A percentile compares a stretch with the other conserved stretches of the same genome.
Evolutionary conservation across 2,113 vertebrate species (phyloP).

Genomic region (Dendropsophus ebraccatus): DNA sequence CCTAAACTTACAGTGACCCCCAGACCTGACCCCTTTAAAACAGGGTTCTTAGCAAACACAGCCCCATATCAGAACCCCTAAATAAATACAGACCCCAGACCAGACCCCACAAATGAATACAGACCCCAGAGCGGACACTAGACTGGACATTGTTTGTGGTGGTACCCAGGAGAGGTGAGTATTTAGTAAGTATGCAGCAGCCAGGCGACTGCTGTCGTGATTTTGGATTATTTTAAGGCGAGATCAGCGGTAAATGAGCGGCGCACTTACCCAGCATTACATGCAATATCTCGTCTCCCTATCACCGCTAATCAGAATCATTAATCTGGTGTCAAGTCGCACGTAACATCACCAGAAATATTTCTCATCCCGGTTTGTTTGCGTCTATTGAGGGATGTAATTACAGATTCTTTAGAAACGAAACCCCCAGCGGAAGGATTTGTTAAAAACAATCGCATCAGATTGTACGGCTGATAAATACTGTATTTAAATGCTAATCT

Average conservation of each 20-base stretch:
- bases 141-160: too few relatives aligned
- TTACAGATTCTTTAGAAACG: conserved; percentile 3
- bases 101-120: too few relatives aligned
- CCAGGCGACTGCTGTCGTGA: not conserved
- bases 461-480: not conserved
- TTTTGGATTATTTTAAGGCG: not conserved
- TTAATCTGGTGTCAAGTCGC: not conserved
- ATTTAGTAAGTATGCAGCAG: too few relatives aligned
- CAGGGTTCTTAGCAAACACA: too few relatives aligned
- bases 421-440: not conserved
- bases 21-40: too few relatives aligned
- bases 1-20: too few relatives aligned
- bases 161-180: too few relatives aligned
- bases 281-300: not conserved
- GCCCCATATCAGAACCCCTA: not conserved
- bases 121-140: too few relatives aligned
- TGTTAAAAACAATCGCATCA: not conserved
- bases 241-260: not conserved
- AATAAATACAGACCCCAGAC: not conserved
- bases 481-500: conserved; percentile 29
- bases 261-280: not conserved
- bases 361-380: not conserved
- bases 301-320: conserved; percentile 5
- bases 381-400: conserved; percentile 6
- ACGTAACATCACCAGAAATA: not conserved